Conservation (phyloP, 2,797 vertebrate species). For the Cossypha polioptera region DNA sequence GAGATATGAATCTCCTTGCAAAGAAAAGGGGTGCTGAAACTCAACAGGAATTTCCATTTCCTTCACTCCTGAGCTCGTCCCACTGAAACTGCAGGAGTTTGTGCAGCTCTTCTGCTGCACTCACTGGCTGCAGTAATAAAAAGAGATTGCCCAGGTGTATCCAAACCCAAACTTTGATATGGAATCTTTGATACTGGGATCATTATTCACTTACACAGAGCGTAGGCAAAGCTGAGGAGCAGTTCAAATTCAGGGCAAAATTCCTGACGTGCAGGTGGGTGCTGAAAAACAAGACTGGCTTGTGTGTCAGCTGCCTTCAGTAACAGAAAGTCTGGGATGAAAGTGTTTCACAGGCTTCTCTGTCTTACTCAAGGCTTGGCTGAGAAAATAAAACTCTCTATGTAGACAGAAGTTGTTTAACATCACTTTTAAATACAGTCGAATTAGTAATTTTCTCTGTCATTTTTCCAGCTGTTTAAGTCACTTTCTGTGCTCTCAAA, state of each 20-base stretch:
- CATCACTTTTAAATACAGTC: not conserved
- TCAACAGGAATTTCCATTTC: not conserved
- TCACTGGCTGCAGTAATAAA: not conserved
- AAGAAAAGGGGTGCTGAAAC: not conserved
- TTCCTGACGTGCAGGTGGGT: slow-evolving; percentile 31
- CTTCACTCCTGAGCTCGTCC: not conserved
- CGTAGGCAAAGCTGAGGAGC: not conserved
- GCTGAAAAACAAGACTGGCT: slow-evolving; percentile 26
- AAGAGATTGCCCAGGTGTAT: not conserved
- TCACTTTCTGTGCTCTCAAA: not conserved
- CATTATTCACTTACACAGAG: slow-evolving; percentile 1
- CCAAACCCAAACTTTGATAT: not conserved
- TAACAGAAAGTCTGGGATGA: slow-evolving; percentile 11
- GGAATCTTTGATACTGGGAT: not conserved
- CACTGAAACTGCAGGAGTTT: not conserved
- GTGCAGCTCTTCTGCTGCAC: not conserved
- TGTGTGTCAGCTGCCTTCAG: not conserved
- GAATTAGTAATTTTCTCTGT: not conserved
- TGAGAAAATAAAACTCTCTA: not conserved
- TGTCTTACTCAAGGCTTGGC: not conserved
- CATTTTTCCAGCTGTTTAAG: slow-evolving; percentile 14
- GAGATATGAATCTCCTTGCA: not conserved
- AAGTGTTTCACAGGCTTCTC: slow-evolving; percentile 14
- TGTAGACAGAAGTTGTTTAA: slow-evolving; percentile 16
- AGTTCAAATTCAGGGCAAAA: slow-evolving; percentile 39